Conservation (phyloP, 1,140 invertebrate genomes). For the Anoplolepis gracilipes region DNA sequence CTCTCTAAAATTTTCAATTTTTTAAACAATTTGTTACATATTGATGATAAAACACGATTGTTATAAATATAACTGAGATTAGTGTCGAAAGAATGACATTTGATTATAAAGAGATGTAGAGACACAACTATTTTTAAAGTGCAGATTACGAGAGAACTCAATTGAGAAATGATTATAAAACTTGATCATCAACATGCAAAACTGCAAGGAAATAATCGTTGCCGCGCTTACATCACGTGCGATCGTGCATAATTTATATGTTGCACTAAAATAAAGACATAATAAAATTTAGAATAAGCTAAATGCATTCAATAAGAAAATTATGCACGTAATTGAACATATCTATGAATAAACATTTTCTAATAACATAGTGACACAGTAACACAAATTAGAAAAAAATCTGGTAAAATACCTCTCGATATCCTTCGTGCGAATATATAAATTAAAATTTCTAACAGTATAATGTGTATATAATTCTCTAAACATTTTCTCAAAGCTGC, state of each 20-base stretch:
- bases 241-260: slow-evolving; percentile 52
- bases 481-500: slow-evolving; percentile 9
- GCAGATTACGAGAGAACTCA: slow-evolving; percentile 49
- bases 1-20: slow-evolving; percentile 33
- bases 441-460: not conserved
- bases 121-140: slow-evolving; percentile 18
- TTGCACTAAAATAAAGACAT: slow-evolving; percentile 48
- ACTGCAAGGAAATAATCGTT: slow-evolving; percentile 31
- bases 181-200: slow-evolving; percentile 30
- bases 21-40: slow-evolving; percentile 5
- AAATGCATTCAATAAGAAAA: slow-evolving; percentile 57
- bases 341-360: slow-evolving; percentile 31
- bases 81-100: slow-evolving; percentile 26
- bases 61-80: slow-evolving; percentile 36
- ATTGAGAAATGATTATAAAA: slow-evolving; percentile 43
- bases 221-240: slow-evolving; percentile 54
- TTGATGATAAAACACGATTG: not conserved
- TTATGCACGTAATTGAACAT: slow-evolving; percentile 36
- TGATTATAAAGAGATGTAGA: slow-evolving; percentile 11
- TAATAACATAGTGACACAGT: slow-evolving; percentile 37
- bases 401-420: not conserved
- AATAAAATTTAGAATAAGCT: slow-evolving; percentile 54
- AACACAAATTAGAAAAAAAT: slow-evolving; percentile 35
- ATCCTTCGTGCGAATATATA: not conserved
- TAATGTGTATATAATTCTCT: not conserved